Percentiles rank a stretch among this genome's conserved stretches.
Evolutionary conservation across 2,888 invertebrate genomes (phyloP).

Genomic region (Scaptomyza flava): DNA sequence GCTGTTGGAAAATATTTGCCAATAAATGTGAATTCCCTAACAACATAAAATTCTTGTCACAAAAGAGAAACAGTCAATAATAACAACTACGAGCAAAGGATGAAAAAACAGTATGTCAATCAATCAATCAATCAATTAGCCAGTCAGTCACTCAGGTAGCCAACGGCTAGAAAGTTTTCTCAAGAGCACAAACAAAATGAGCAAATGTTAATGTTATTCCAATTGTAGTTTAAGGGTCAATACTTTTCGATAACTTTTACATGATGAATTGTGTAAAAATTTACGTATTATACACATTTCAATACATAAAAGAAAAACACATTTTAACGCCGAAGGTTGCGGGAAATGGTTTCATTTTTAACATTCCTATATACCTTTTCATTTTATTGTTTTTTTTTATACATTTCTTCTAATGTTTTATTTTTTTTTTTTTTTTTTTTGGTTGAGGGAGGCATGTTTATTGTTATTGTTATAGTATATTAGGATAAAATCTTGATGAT

Average conservation of each 20-base stretch:
- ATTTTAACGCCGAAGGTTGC: slow-evolving; percentile 17
- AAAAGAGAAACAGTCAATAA: slow-evolving; percentile 14
- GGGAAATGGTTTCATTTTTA: slow-evolving; percentile 37
- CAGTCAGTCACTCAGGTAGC: slow-evolving; percentile 7
- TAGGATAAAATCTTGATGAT: slow-evolving; percentile 24
- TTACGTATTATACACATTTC: not conserved
- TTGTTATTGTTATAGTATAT: slow-evolving; percentile 39
- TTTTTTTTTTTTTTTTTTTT: slow-evolving; percentile 4
- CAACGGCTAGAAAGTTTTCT: slow-evolving; percentile 8
- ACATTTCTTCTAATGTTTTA: slow-evolving; percentile 1
- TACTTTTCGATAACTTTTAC: slow-evolving; percentile 42
- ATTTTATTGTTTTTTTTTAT: slow-evolving; percentile 14
- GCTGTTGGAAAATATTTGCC: slow-evolving; percentile 13
- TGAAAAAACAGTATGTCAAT: not conserved
- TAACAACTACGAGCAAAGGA: slow-evolving; percentile 9
- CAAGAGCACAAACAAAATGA: slow-evolving; percentile 8
- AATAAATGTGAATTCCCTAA: slow-evolving; percentile 18
- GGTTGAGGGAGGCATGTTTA: slow-evolving; percentile 13
- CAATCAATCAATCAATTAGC: slow-evolving; percentile 15
- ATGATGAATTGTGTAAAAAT: not conserved
- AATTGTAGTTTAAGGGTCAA: slow-evolving; percentile 14
- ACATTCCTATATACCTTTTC: slow-evolving; percentile 20
- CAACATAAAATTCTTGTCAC: slow-evolving; percentile 5
- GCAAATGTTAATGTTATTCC: slow-evolving; percentile 21
- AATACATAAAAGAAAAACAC: slow-evolving; percentile 6